Percentiles rank a stretch among this genome's conserved stretches.
These are phyloP conservation scores for Axis porcinus DNA, from an alignment of 2,113 vertebrate species.

Conservation along the genomic window DNA sequence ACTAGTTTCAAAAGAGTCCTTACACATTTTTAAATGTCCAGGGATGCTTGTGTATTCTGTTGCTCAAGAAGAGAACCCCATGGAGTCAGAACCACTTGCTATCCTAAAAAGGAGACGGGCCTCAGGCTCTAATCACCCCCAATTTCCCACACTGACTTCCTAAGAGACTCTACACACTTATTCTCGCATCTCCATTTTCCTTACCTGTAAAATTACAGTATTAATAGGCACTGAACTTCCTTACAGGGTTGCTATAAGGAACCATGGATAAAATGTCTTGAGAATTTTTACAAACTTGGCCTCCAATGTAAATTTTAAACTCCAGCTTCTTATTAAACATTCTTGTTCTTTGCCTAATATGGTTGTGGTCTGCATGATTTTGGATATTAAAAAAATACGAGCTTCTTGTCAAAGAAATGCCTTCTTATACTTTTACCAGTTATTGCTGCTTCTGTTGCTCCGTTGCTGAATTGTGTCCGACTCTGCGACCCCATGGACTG, in stretches of 20 bases:
- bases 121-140: background rate
- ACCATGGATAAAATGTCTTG: background rate
- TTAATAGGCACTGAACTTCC: background rate
- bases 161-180: background rate
- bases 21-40: background rate
- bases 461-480: background rate
- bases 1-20: background rate
- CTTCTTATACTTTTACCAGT: background rate
- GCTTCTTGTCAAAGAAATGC: background rate
- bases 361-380: background rate
- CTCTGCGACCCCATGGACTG: background rate
- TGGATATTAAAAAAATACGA: background rate
- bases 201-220: background rate
- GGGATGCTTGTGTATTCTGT: background rate
- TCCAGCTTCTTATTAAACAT: background rate
- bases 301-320: background rate
- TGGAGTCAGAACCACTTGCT: background rate
- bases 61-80: background rate
- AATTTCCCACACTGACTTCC: background rate
- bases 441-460: background rate
- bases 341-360: background rate
- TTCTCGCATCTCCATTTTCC: background rate
- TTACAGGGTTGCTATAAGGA: background rate
- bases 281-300: background rate
- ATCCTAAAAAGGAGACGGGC: background rate